Evolutionary conservation across 2,113 vertebrate species (phyloP).

Genomic region (Tetrax tetrax): DNA sequence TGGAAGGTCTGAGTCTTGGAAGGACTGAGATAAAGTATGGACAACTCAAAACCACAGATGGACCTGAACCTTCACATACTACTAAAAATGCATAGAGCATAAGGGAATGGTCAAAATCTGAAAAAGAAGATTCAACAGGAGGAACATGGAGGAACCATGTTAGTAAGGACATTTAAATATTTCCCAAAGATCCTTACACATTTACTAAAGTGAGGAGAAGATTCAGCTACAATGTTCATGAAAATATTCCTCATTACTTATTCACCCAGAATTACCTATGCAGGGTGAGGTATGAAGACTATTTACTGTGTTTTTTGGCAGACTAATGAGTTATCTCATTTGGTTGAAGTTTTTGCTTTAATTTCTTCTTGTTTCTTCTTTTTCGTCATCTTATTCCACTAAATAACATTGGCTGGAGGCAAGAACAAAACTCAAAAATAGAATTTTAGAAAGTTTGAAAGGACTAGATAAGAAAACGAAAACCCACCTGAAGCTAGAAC

Average conservation of each 20-base stretch:
- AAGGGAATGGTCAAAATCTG: background rate
- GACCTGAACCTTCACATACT: background rate
- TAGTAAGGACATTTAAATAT: background rate
- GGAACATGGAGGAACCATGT: background rate
- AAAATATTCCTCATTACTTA: background rate
- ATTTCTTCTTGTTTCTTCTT: background rate
- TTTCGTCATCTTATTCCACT: background rate
- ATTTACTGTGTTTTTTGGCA: background rate
- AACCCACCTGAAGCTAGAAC: background rate
- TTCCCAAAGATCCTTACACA: background rate
- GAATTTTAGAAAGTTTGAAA: background rate
- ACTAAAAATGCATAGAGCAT: background rate
- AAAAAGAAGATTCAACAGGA: background rate
- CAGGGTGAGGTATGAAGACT: background rate
- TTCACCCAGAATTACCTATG: background rate
- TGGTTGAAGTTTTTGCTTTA: background rate
- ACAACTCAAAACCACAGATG: background rate
- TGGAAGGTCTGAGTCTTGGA: background rate
- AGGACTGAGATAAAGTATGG: background rate
- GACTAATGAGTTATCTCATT: background rate
- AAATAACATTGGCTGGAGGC: background rate
- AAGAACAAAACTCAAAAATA: background rate
- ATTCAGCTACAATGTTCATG: background rate
- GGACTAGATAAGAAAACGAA: background rate
- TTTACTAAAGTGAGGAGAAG: background rate